These are phyloP conservation scores for Ctenicera cuprea DNA, from an alignment of 2,888 invertebrate genomes.

Conservation along the genomic window DNA sequence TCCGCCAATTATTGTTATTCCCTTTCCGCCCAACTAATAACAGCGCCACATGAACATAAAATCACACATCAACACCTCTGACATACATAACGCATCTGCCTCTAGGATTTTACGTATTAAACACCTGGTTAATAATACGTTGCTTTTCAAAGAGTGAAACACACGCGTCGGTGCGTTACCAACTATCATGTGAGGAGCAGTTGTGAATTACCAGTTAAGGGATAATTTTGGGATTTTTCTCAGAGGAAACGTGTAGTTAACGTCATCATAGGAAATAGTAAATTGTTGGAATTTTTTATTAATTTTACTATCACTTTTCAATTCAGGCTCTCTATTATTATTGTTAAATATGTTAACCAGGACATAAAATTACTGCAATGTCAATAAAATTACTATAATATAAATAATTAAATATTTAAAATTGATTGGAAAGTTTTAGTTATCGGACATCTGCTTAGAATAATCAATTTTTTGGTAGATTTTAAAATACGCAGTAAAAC, in stretches of 20 bases:
- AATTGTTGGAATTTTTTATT: too few species aligned
- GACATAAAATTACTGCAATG: too few species aligned
- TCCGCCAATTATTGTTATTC: constrained; percentile 31
- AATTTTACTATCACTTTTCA: too few species aligned
- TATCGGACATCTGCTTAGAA: too few species aligned
- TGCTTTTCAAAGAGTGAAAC: constrained; percentile 11
- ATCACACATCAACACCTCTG: constrained; percentile 50
- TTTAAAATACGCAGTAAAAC: too few species aligned
- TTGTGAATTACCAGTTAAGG: constrained; percentile 13
- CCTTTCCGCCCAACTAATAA: constrained; percentile 45
- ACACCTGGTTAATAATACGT: constrained; percentile 44
- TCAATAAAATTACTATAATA: too few species aligned
- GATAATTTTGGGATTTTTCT: constrained; percentile 3
- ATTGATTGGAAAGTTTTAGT: too few species aligned
- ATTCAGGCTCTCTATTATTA: too few species aligned
- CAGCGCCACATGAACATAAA: constrained; percentile 34
- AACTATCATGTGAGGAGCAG: constrained; percentile 19
- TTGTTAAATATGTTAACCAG: too few species aligned
- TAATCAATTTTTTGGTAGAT: too few species aligned
- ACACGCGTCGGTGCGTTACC: constrained; percentile 26
- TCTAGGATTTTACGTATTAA: constrained; percentile 36
- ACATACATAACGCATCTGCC: constrained; percentile 46
- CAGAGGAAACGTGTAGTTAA: neutral
- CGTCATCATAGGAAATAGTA: neutral
- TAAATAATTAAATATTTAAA: too few species aligned